Evolutionary conservation across 2,888 invertebrate genomes (phyloP).

Genomic region (Aporophyla lueneburgensis): DNA sequence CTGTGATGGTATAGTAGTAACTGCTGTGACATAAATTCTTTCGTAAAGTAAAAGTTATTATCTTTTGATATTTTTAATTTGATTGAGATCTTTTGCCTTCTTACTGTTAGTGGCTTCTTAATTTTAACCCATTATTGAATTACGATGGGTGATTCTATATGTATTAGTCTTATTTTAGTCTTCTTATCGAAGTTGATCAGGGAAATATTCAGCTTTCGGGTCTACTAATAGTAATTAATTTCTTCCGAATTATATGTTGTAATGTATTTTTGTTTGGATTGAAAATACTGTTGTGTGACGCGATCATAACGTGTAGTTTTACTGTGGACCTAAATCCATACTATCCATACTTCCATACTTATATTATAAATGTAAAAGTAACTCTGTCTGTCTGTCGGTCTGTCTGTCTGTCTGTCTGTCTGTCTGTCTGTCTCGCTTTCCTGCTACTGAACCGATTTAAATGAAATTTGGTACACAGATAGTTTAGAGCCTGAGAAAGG

Average conservation of each 20-base stretch:
- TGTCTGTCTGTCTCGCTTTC: no score
- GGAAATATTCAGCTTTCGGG: neutral
- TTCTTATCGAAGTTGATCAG: neutral
- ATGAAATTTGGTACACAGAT: no score
- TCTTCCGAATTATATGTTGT: rapidly evolving
- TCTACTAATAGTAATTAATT: no score
- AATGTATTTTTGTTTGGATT: neutral
- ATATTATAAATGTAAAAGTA: no score
- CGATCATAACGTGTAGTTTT: neutral
- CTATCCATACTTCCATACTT: no score
- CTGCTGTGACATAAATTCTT: neutral
- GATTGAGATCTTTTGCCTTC: neutral
- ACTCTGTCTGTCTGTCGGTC: no score
- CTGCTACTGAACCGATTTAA: no score
- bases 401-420: no score
- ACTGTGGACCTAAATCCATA: neutral
- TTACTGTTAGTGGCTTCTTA: no score
- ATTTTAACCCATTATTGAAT: neutral
- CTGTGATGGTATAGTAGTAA: no score
- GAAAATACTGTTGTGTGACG: neutral
- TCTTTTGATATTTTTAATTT: neutral
- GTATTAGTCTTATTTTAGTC: neutral
- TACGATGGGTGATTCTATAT: neutral
- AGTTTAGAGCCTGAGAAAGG: no score
- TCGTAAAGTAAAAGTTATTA: slow-evolving; percentile 4